These are phyloP conservation scores for Apogon talboti DNA, from an alignment of 2,797 vertebrate genomes.

Conservation along the genomic window DNA sequence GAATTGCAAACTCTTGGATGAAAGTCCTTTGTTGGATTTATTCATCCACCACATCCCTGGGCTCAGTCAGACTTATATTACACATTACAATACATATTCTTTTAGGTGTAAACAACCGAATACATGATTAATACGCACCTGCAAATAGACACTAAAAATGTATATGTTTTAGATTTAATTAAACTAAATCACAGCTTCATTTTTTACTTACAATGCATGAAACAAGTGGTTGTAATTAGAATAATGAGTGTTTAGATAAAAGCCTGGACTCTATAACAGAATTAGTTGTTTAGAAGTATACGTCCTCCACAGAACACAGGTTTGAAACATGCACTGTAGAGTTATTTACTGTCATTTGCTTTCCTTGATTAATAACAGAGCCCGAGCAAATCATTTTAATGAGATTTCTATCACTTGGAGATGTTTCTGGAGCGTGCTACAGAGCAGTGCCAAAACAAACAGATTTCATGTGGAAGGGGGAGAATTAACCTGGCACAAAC, in stretches of 20 bases:
- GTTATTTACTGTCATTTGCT: slow-evolving; percentile 56
- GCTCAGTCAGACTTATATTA: too few species aligned
- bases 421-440: slow-evolving; percentile 27
- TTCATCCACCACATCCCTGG: too few species aligned
- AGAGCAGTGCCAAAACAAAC: slow-evolving; percentile 56
- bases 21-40: too few species aligned
- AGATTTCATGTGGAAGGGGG: slow-evolving; percentile 25
- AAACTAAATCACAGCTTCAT: slow-evolving; percentile 12
- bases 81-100: too few species aligned
- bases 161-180: slow-evolving; percentile 31
- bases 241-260: slow-evolving; percentile 27
- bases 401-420: slow-evolving; percentile 50
- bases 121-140: too few species aligned
- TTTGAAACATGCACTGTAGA: slow-evolving; percentile 33
- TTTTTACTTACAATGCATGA: slow-evolving; percentile 25
- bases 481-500: slow-evolving; percentile 42
- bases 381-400: slow-evolving; percentile 64
- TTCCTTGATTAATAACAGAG: slow-evolving; percentile 57
- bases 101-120: too few species aligned
- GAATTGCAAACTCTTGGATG: too few species aligned
- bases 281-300: slow-evolving; percentile 15
- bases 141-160: not conserved
- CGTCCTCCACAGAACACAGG: slow-evolving; percentile 29
- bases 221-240: slow-evolving; percentile 29
- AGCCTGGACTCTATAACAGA: slow-evolving; percentile 26